Conservation (phyloP, 1,140 invertebrate genomes). For the Solenopsis fugax region DNA sequence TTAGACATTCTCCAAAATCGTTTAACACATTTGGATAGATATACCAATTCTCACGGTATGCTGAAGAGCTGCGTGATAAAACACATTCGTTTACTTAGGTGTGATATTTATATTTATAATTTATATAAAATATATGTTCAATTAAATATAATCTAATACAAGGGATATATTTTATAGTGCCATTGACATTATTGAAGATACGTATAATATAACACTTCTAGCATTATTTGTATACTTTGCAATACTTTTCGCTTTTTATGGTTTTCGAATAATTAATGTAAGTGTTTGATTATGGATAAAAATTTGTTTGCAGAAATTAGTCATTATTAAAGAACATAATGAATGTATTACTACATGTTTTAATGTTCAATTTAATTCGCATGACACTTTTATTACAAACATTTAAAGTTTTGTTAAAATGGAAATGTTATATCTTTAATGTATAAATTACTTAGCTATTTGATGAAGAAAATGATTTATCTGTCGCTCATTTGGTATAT, state of each 20-base stretch:
- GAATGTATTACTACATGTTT: too few species aligned
- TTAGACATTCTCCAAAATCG: conserved; percentile 27
- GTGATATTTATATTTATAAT: neutral
- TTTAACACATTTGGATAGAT: neutral
- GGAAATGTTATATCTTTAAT: neutral
- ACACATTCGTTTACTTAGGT: conserved; percentile 23
- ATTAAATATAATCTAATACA: neutral
- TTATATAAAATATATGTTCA: conserved; percentile 8
- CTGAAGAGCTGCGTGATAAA: neutral
- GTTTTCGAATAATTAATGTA: conserved; percentile 8
- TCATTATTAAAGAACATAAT: too few species aligned
- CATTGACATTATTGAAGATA: neutral
- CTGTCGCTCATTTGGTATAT: neutral
- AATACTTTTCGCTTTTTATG: neutral
- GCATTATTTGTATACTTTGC: too few species aligned
- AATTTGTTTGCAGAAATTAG: too few species aligned
- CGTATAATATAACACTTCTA: too few species aligned
- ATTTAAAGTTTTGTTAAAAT: neutral
- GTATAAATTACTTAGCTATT: neutral
- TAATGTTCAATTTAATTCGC: neutral
- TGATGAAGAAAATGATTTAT: neutral
- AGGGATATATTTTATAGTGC: neutral
- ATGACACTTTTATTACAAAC: neutral
- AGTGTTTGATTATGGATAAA: neutral
- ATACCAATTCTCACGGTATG: neutral